Conservation (phyloP, 2,113 vertebrate species). For the Elephas maximus region DNA sequence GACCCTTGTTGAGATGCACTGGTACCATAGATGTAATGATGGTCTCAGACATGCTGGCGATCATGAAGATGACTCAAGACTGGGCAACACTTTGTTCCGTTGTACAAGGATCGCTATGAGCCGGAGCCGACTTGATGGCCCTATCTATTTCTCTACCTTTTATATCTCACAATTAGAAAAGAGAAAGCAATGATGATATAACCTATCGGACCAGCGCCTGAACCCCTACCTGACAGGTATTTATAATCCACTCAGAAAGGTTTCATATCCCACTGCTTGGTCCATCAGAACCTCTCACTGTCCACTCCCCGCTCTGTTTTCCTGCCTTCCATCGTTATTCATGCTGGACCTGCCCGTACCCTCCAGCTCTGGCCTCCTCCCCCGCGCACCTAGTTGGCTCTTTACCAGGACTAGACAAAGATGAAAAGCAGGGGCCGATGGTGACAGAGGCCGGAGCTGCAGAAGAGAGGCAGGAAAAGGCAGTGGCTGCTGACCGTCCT, state of each 20-base stretch:
- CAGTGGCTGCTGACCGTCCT: not conserved
- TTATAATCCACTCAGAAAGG: not conserved
- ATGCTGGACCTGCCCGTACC: not conserved
- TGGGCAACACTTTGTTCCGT: not conserved
- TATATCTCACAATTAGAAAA: not conserved
- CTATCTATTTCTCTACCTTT: not conserved
- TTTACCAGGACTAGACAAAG: constrained; percentile 63
- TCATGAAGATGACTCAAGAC: not conserved
- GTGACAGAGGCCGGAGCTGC: not conserved
- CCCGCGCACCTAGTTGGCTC: not conserved
- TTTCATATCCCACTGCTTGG: not conserved
- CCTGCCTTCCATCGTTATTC: not conserved
- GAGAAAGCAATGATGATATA: not conserved
- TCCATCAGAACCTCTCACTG: not conserved
- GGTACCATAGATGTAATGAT: not conserved
- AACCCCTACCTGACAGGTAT: not conserved
- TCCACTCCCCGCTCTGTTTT: not conserved
- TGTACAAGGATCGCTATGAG: not conserved
- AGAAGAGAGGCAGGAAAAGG: not conserved
- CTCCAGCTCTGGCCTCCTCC: not conserved
- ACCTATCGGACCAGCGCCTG: not conserved
- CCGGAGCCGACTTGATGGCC: not conserved
- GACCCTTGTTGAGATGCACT: not conserved
- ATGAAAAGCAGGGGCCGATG: constrained; percentile 58
- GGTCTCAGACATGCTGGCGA: not conserved